A percentile compares a stretch with the other conserved stretches of the same genome.
These are phyloP conservation scores for Melanerpes aurifrons DNA, from an alignment of 2,113 vertebrate genomes.

Conservation along the genomic window DNA sequence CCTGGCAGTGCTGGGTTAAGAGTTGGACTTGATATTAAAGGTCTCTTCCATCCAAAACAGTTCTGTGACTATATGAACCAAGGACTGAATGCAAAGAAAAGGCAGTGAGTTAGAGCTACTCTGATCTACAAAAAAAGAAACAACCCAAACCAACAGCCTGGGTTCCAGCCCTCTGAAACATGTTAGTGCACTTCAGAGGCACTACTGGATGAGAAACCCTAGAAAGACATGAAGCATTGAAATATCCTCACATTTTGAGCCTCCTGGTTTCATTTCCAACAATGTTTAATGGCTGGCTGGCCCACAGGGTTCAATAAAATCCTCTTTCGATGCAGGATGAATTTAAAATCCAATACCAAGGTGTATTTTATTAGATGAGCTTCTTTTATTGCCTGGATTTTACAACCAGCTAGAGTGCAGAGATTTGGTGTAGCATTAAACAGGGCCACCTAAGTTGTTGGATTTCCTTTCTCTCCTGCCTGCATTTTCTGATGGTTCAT, in stretches of 20 bases:
- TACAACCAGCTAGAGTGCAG: background rate
- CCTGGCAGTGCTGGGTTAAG: too few species aligned
- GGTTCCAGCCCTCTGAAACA: background rate
- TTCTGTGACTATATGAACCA: too few species aligned
- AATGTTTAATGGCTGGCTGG: background rate
- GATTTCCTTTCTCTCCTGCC: background rate
- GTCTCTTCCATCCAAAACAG: too few species aligned
- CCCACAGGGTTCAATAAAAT: background rate
- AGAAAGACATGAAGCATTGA: background rate
- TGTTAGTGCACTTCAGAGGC: background rate
- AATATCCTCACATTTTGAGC: background rate
- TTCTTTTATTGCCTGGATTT: background rate
- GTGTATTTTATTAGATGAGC: background rate
- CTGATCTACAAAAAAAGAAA: background rate
- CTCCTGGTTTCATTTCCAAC: background rate
- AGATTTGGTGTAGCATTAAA: background rate
- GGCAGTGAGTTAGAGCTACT: fast-evolving
- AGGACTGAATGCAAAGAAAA: background rate
- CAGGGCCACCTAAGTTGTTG: background rate
- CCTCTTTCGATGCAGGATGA: background rate
- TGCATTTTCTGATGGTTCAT: background rate
- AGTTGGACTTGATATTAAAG: too few species aligned
- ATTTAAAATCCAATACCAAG: background rate
- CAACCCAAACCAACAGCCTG: too few species aligned
- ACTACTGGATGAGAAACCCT: background rate